Base-by-base conservation (phyloP, 2,797 vertebrate species). In the Poeciliopsis presidionis region DNA sequence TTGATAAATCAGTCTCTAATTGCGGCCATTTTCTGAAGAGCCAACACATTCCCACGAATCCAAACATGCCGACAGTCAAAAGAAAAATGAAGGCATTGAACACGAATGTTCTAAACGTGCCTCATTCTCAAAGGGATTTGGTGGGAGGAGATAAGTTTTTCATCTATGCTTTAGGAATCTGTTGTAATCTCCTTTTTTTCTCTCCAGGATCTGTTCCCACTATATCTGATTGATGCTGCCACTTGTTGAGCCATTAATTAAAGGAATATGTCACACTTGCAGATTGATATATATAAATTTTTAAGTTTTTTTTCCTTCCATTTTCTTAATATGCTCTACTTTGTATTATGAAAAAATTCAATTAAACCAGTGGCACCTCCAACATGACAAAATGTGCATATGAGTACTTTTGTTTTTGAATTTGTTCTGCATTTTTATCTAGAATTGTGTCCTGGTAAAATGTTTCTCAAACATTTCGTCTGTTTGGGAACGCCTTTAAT, bases 1-100 rank as follows among this genome's bases (percentile, higher is more conserved):
- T 72, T 70, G 47, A 86, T 55, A 73, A 80, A 87, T 80, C 63
- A 72, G 59, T 14, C 53, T 86, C 22, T 63, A 74, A 57, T 59
- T 79, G 25, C 1, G 39, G 36, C 70, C 73, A 78, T 30, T 72
- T 43, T 74, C 73, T 75, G n/a, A 69, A 45, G 39, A 73, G 5
- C 25, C 28, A 76, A 53, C 59, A 70, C 55, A 80, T 76, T 73
- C 61, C 1, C 47, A 14, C 4, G 11, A 72, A 70, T 70, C 28
- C 14, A 75, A 70, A 73, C 28, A 43, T 8, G 43, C 41, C 16
- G 41, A 41, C 51, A 74, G 46, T 1, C 36, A 75, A 25, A 57
- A 22, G 43, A 55, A 57, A 46, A 65, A 59, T 57, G 16, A 51
- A 72, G 30, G n/a, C 12, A 74, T 70, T 51, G 2, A 75, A 46